Evolutionary conservation across 2,888 invertebrate genomes (phyloP), one percentile per base, ranked within the genome.

Genomic region (Drosophila emarginata): DNA sequence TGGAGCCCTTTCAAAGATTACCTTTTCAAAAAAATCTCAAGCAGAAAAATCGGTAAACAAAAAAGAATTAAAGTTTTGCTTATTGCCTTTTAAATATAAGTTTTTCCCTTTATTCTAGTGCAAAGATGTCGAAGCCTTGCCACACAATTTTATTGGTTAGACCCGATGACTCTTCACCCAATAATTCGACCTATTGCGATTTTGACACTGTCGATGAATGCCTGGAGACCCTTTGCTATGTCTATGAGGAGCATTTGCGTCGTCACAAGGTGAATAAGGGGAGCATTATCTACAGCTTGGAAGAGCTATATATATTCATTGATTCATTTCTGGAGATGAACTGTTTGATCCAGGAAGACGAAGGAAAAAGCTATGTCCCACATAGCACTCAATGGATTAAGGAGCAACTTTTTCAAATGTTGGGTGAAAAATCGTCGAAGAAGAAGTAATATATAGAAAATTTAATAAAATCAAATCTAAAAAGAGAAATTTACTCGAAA

Each of bases 191-290:
- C 4, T 56, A 56, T 4, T 56, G 36, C n/a, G 56, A 56, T 2
- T 56, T 18, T 6, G 15, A 18, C 1, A 56, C 6, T 36, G 15
- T 37, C 4, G 21, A 21, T 2, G 15, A 32, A 3, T 56, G 56
- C 37, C 12, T 56, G 56, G 56, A 56, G n/a, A 21, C 21, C 2
- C 15, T 56, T 12, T 37, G 56, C 36, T n/a, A 12, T 11, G 37
- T 56, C 11, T 56, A 18, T 21, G 56, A 56, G 21, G 37, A 21
- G 18, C 56, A 56, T 56, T 37, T 56, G 36, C 32, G 36, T 11
- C 56, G 56, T 6, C 56, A 56, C 12, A 9, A 28, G 5, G 7
- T 11, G 21, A 14, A 21, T 4, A 56, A 21, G 21, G 6, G 1
- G 0, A 37, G 1, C n/a, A 56, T 56, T 21, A 3, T 36, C 56